These are phyloP conservation scores for Sternotherus odoratus DNA, from an alignment of 2,797 vertebrate species.

Conservation along the genomic window DNA sequence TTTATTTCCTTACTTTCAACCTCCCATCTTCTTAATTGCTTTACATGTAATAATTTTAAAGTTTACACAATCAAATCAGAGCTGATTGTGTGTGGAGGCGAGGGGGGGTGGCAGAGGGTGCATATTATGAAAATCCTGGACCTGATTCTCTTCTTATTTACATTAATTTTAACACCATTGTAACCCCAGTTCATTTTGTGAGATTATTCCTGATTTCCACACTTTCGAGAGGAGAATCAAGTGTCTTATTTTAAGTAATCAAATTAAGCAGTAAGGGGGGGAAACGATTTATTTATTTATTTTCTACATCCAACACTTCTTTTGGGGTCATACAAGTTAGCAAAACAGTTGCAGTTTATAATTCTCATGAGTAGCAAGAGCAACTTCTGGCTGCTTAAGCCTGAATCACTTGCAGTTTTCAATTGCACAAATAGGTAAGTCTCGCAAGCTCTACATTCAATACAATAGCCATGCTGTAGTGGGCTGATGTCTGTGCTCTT, in stretches of 20 bases:
- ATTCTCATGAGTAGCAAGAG: constrained; percentile 8
- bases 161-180: not conserved
- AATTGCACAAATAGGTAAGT: not conserved
- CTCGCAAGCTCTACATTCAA: not conserved
- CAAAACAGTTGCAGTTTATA: constrained; percentile 12
- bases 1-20: not conserved
- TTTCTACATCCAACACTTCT: constrained; percentile 21
- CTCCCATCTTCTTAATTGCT: not conserved
- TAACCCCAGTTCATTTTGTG: not conserved
- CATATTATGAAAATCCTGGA: not conserved
- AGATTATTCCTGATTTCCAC: not conserved
- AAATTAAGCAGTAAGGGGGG: constrained; percentile 5
- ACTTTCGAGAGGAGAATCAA: not conserved
- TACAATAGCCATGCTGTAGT: not conserved
- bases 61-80: not conserved
- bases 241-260: constrained; percentile 3
- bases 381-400: constrained; percentile 3
- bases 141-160: not conserved
- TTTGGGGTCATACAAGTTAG: constrained; percentile 17
- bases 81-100: not conserved
- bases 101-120: not conserved
- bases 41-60: not conserved
- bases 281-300: not conserved
- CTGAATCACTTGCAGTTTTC: constrained; percentile 31
- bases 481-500: constrained; percentile 6